Percentiles rank a stretch among this genome's conserved stretches.
phyloP scores from a whole-genome alignment of 2,113 vertebrate genomes.

The Sylvicapra grimmia region DNA sequence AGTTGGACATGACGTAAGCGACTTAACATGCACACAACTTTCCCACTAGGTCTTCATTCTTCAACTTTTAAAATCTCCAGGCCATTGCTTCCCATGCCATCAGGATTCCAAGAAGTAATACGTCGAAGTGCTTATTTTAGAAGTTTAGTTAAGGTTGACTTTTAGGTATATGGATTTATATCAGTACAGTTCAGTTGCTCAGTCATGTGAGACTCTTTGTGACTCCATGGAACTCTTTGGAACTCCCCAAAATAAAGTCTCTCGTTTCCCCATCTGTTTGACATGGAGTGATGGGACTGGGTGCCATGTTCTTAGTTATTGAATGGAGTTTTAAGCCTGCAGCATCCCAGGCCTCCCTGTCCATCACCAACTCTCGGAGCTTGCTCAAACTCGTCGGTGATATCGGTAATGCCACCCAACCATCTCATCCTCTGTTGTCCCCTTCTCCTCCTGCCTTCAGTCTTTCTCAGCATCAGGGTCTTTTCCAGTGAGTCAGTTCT shows the following conservation, averaged over 20 bases:
- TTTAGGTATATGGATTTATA: not conserved
- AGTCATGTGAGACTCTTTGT: not conserved
- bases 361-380: not conserved
- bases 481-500: not conserved
- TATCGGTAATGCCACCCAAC: not conserved
- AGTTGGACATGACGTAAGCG: fast-evolving
- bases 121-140: not conserved
- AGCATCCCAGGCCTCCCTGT: not conserved
- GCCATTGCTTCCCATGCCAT: not conserved
- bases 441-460: not conserved
- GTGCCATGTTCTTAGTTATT: too few relatives aligned
- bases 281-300: too few relatives aligned
- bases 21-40: not conserved
- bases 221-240: too few relatives aligned
- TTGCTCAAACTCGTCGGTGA: fast-evolving
- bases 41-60: not conserved
- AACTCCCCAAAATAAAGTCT: too few relatives aligned
- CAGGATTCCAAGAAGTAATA: not conserved
- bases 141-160: not conserved
- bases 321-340: too few relatives aligned
- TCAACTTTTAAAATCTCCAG: not conserved
- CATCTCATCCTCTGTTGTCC: not conserved
- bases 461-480: not conserved
- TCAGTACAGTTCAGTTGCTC: not conserved
- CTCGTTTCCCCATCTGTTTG: too few relatives aligned